Evolutionary conservation across 2,888 invertebrate species (phyloP).

Genomic region (Eumacrocentrus americanus): DNA sequence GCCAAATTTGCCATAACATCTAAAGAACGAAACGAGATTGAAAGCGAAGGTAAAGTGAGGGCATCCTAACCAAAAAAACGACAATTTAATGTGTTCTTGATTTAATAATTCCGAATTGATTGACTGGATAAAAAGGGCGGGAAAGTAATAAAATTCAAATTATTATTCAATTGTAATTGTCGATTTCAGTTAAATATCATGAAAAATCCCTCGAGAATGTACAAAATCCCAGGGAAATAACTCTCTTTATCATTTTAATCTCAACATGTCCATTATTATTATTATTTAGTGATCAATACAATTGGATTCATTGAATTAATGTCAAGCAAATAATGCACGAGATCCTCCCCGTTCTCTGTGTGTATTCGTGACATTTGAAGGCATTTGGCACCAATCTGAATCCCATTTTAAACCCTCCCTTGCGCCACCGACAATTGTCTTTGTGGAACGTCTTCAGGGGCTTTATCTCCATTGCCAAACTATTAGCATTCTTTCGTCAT

Average conservation of each 20-base stretch:
- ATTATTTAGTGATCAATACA: not conserved
- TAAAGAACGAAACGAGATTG: not conserved
- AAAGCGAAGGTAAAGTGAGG: not conserved
- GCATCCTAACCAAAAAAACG: not conserved
- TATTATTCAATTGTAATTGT: too few species aligned
- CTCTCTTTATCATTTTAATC: too few species aligned
- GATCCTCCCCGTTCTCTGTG: slow-evolving; percentile 26
- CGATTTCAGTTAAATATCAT: too few species aligned
- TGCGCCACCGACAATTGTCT: slow-evolving; percentile 36
- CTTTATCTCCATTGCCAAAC: slow-evolving; percentile 3
- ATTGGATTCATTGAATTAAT: slow-evolving; percentile 16
- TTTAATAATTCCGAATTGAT: too few species aligned
- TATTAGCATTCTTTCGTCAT: not conserved
- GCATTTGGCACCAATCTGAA: slow-evolving; percentile 48
- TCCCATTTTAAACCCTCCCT: slow-evolving; percentile 47
- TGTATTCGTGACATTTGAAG: slow-evolving; percentile 42
- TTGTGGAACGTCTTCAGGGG: not conserved
- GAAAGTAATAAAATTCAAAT: too few species aligned
- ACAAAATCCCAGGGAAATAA: too few species aligned
- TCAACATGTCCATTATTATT: too few species aligned
- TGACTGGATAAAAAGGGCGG: too few species aligned
- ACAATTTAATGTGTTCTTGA: too few species aligned
- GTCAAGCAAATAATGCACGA: slow-evolving; percentile 33
- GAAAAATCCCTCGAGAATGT: too few species aligned
- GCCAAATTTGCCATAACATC: not conserved